Evolutionary conservation across 2,888 invertebrate species (phyloP).

Genomic region (Agrotis puta): DNA sequence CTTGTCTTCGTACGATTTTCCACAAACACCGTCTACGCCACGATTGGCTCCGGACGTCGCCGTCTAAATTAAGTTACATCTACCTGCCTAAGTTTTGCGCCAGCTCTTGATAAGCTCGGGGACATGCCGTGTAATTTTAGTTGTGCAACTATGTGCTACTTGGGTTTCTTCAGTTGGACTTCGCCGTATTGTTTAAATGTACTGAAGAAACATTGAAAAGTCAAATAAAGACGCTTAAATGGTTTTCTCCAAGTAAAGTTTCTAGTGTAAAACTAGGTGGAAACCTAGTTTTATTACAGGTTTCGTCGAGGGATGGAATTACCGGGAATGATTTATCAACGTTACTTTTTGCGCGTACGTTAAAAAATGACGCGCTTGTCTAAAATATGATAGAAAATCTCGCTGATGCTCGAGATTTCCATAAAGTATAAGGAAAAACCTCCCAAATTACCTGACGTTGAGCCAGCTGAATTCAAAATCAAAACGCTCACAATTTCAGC

Average conservation of each 20-base stretch:
- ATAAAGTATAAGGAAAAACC: conserved; percentile 56
- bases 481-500: conserved; percentile 50
- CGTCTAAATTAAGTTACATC: conserved; percentile 84
- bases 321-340: conserved; percentile 18
- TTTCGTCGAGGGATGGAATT: neutral
- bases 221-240: conserved; percentile 46
- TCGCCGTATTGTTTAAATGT: conserved; percentile 45
- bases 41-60: conserved; percentile 78
- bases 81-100: conserved; percentile 76
- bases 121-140: conserved; percentile 59
- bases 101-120: conserved; percentile 63
- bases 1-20: conserved; percentile 81
- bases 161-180: conserved; percentile 43
- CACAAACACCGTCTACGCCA: conserved; percentile 74
- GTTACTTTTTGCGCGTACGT: conserved; percentile 16
- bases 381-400: conserved; percentile 48
- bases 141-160: conserved; percentile 46
- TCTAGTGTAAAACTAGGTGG: too few species aligned
- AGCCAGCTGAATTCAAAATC: conserved; percentile 63
- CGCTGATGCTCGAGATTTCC: conserved; percentile 49
- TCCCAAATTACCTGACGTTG: conserved; percentile 58
- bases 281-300: conserved; percentile 16
- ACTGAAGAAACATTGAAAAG: conserved; percentile 32
- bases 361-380: conserved; percentile 49
- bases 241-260: conserved; percentile 12